Evolutionary conservation across 1,140 invertebrate species (phyloP).

Genomic region (Helicoverpa armigera): DNA sequence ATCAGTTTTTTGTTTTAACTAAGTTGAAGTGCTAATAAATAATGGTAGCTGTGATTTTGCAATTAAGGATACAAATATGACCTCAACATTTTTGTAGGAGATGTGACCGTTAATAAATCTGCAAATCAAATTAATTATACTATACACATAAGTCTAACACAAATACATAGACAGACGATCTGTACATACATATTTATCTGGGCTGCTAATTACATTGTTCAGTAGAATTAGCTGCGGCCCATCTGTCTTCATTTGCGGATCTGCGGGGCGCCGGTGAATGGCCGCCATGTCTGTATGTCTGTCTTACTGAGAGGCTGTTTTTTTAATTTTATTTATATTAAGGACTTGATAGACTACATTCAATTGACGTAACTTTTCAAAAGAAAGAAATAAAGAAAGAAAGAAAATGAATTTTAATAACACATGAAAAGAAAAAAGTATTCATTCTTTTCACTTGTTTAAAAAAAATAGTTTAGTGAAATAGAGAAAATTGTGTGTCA

Average conservation of each 20-base stretch:
- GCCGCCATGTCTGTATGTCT: not conserved
- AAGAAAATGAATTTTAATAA: no score
- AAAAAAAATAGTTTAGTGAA: no score
- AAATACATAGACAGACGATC: not conserved
- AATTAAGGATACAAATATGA: no score
- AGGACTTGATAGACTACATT: not conserved
- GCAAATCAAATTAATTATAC: not conserved
- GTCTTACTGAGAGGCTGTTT: conserved; percentile 3
- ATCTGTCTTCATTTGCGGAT: conserved; percentile 48
- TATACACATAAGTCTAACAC: not conserved
- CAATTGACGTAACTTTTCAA: no score
- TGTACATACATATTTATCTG: conserved; percentile 37
- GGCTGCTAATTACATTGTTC: conserved; percentile 47
- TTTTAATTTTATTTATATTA: not conserved
- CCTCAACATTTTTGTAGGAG: not conserved
- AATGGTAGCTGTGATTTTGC: no score
- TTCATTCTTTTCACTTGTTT: no score
- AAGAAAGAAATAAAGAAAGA: no score
- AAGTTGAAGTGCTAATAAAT: no score
- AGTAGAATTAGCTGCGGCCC: conserved; percentile 34
- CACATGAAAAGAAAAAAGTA: no score
- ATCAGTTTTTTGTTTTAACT: no score
- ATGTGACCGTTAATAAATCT: no score
- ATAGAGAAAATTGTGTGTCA: no score
- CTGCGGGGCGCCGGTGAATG: conserved; percentile 8